phyloP scores from a whole-genome alignment of 2,797 vertebrate genomes.

The Crocodylus rhombifer region DNA sequence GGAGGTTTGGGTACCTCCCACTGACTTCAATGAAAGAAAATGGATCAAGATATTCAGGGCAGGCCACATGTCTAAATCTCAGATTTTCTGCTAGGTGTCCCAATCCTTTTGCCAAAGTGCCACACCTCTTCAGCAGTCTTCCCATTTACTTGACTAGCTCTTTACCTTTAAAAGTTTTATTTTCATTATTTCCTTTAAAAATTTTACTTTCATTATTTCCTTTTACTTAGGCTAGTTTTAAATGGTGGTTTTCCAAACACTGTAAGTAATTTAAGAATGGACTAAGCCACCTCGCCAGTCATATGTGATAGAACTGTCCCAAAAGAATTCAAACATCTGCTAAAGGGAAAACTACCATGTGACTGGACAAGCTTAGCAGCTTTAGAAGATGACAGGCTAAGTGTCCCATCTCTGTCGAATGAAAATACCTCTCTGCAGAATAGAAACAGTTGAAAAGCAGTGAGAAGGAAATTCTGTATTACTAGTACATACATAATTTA shows the following conservation, averaged over 20 bases:
- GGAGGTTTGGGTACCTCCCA: constrained; percentile 38
- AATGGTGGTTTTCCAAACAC: constrained; percentile 10
- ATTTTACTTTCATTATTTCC: neutral
- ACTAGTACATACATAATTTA: neutral
- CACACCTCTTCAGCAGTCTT: neutral
- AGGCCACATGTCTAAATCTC: constrained; percentile 26
- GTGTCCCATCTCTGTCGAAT: neutral
- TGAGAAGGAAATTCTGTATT: neutral
- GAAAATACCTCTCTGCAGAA: neutral
- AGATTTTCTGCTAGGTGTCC: constrained; percentile 8
- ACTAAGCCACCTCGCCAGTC: neutral
- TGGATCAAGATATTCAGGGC: constrained; percentile 22
- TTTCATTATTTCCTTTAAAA: neutral
- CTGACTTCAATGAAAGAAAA: constrained; percentile 57
- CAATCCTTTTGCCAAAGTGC: constrained; percentile 22
- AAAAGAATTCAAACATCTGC: neutral
- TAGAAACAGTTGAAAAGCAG: neutral
- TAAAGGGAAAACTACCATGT: neutral
- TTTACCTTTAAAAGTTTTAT: neutral
- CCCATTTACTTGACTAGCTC: constrained; percentile 42
- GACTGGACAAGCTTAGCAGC: no score
- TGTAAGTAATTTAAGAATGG: neutral
- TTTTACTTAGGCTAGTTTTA: neutral
- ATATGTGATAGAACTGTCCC: neutral
- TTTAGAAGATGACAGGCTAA: no score